A percentile compares a stretch with the other conserved stretches of the same genome.
Evolutionary conservation across 2,113 vertebrate species (phyloP).

Genomic region (Heterocephalus glaber): DNA sequence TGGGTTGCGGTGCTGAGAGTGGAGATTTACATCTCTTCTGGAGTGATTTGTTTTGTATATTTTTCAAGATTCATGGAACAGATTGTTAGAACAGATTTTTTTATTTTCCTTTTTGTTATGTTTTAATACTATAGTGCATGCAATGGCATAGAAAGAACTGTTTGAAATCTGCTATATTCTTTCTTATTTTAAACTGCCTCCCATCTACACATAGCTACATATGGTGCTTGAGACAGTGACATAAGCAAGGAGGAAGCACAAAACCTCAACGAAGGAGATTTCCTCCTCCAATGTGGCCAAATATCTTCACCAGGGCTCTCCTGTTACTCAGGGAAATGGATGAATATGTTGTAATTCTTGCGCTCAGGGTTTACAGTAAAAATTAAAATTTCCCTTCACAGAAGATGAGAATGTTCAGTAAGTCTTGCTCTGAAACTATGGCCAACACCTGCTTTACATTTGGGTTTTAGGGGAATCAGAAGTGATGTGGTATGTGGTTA

Average conservation of each 20-base stretch:
- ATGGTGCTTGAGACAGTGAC: slow-evolving; percentile 56
- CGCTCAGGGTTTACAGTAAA: neutral
- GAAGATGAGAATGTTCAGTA: neutral
- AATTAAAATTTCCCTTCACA: neutral
- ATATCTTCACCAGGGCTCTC: neutral
- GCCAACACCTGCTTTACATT: neutral
- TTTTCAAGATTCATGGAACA: slow-evolving; percentile 65
- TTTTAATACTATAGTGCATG: slow-evolving; percentile 76
- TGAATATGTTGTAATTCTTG: neutral
- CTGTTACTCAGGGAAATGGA: neutral
- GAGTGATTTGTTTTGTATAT: slow-evolving; percentile 69
- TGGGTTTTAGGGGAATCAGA: neutral
- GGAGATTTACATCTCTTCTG: slow-evolving; percentile 19
- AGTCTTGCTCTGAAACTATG: neutral
- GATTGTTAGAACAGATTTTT: slow-evolving; percentile 78
- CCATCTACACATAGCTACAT: slow-evolving; percentile 44
- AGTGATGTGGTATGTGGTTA: neutral
- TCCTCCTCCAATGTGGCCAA: neutral
- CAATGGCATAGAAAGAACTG: slow-evolving; percentile 75
- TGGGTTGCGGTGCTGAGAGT: neutral
- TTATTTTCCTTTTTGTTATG: slow-evolving; percentile 80
- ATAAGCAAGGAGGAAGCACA: slow-evolving; percentile 22
- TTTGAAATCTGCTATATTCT: slow-evolving; percentile 72
- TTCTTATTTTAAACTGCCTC: slow-evolving; percentile 65
- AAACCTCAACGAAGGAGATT: neutral